Evolutionary conservation across 2,797 vertebrate genomes (phyloP), one percentile per base, ranked within the genome.

Genomic region (Eulemur mongoz): DNA sequence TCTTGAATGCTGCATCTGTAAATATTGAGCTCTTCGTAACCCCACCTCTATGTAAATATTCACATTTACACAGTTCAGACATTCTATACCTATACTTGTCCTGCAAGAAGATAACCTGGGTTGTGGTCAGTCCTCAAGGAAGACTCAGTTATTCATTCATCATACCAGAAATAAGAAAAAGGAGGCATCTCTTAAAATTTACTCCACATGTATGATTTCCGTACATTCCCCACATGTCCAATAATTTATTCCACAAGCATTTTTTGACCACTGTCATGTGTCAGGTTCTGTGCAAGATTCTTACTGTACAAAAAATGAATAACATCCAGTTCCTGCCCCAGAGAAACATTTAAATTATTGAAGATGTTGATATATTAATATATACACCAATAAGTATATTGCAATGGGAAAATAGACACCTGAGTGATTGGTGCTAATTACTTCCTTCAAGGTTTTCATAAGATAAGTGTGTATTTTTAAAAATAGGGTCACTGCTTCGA

Each of bases 1-100:
- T 81, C 35, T 69, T 73, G 57, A 88, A 50, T 65, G 32, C 27
- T 87, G 2, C 32, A 54, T 93, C 35, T 97, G 91, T 14, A 97
- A 94, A 32, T 88, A 87, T 40, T 43, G 5, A 69, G 32, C 23
- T 89, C 25, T 72, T 43, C 7, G 25, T 86, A 50, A 2, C 20
- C 8, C 1, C 27, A 52, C 20, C 15, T 69, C 2, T 48, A 52
- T 11, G 35, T 82, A 78, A 69, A 52, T 54, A 43, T 70, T 30
- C 40, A 75, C 48, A 32, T 69, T 91, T 65, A 76, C 3, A 81
- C 8, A 81, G n/a, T 95, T n/a, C 67, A 88, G 30, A 75, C 72
- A 82, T 65, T 82, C 13, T 57, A 20, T 48, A 38, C 5, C 20
- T 84, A 2, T 59, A 32, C 65, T 48, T 94, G 38, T 85, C 27